phyloP scores from a whole-genome alignment of 2,888 invertebrate species.

The Dimorphilus gyrociliatus region DNA sequence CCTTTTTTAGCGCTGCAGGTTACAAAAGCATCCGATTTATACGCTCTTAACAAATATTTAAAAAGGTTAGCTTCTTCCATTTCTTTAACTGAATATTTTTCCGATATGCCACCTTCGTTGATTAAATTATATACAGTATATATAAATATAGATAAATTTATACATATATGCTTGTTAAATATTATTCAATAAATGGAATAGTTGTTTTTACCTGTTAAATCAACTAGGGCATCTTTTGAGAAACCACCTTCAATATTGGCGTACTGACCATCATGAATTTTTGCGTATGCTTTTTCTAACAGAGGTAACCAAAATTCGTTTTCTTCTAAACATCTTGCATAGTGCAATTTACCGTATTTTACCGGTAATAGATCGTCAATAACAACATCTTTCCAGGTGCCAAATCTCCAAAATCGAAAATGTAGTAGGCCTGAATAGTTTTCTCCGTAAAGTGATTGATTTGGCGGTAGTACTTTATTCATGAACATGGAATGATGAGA shows the following conservation, averaged over 20 bases:
- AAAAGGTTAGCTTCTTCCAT: conserved; percentile 30
- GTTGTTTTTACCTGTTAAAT: conserved; percentile 41
- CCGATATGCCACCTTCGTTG: conserved; percentile 39
- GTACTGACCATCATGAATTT: conserved; percentile 40
- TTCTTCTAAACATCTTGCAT: conserved; percentile 31
- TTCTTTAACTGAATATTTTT: conserved; percentile 35
- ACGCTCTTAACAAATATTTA: conserved; percentile 28
- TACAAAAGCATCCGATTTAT: conserved; percentile 35
- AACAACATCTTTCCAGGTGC: conserved; percentile 36
- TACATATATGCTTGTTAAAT: no score
- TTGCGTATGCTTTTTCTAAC: conserved; percentile 40
- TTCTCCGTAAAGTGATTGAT: conserved; percentile 28
- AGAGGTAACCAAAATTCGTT: conserved; percentile 40
- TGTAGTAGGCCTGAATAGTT: conserved; percentile 34
- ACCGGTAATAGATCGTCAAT: conserved; percentile 38
- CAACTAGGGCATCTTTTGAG: conserved; percentile 40
- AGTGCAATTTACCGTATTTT: conserved; percentile 30
- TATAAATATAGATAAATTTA: no score
- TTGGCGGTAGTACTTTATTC: conserved; percentile 30
- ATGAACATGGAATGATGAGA: conserved; percentile 34
- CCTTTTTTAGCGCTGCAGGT: conserved; percentile 29
- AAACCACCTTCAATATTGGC: conserved; percentile 40
- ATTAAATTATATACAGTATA: no score
- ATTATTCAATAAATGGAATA: no score
- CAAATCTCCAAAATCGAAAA: conserved; percentile 39